Evolutionary conservation across 2,113 vertebrate species (phyloP).

Genomic region (Edolisoma coerulescens): DNA sequence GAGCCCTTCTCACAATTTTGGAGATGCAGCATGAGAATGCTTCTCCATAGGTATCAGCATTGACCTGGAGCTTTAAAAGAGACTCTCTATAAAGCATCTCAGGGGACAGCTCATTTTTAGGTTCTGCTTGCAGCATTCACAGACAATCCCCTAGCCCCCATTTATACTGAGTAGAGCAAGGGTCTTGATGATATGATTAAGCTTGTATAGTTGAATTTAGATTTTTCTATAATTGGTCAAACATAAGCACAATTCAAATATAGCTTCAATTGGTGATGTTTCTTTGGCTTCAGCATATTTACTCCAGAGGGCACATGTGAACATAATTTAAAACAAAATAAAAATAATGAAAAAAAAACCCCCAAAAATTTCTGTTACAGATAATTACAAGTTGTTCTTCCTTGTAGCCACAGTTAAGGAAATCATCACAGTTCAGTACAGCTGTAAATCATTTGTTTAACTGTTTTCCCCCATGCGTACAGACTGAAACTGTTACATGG

Average conservation of each 20-base stretch:
- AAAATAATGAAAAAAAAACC: not conserved
- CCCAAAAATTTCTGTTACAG: not conserved
- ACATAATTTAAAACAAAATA: not conserved
- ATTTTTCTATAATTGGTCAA: not conserved
- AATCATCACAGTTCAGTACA: not conserved
- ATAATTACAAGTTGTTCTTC: slow-evolving; percentile 32
- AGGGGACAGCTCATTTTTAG: not conserved
- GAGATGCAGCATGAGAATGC: not conserved
- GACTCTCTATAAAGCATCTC: not conserved
- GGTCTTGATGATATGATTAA: not conserved
- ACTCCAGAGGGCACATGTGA: not conserved
- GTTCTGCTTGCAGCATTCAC: not conserved
- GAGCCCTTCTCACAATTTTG: not conserved
- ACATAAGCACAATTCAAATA: not conserved
- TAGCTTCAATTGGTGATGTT: not conserved
- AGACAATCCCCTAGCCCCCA: not conserved
- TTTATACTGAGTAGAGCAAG: not conserved
- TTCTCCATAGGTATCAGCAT: not conserved
- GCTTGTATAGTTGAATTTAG: not conserved
- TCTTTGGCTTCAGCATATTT: not conserved
- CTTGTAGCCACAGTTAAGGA: not conserved
- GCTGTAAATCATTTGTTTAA: slow-evolving; percentile 7
- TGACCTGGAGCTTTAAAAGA: not conserved
- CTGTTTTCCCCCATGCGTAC: not conserved
- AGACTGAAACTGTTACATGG: not conserved